These are phyloP conservation scores for Vandiemenella viatica DNA, from an alignment of 2,888 invertebrate genomes.

Conservation along the genomic window DNA sequence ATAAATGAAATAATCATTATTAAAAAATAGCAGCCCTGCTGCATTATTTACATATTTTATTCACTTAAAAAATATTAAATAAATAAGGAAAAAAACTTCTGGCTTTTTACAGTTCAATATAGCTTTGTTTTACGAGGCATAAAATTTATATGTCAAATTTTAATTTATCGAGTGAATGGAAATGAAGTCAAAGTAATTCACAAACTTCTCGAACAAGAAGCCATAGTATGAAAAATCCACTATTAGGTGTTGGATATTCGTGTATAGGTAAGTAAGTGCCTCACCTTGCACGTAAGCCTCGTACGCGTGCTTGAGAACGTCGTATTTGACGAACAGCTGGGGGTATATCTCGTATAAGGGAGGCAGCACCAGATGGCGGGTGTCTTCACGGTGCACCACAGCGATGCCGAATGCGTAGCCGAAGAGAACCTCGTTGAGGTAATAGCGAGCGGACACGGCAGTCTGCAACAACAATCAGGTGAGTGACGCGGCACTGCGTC, in stretches of 20 bases:
- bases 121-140: no score
- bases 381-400: slow-evolving; percentile 40
- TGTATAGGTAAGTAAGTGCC: background rate
- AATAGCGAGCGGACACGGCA: slow-evolving; percentile 48
- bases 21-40: no score
- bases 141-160: background rate
- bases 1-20: no score
- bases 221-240: no score
- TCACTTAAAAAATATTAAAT: no score
- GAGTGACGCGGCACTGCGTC: no score
- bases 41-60: no score
- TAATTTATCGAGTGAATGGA: background rate
- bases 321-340: slow-evolving; percentile 43
- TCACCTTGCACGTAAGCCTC: slow-evolving; percentile 10
- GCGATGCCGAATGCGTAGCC: slow-evolving; percentile 44
- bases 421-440: slow-evolving; percentile 48
- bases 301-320: slow-evolving; percentile 37
- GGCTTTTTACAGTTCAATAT: no score
- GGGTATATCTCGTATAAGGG: slow-evolving; percentile 54
- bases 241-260: no score
- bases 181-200: background rate
- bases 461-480: no score
- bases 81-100: no score
- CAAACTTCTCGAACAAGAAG: background rate
- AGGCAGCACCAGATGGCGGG: slow-evolving; percentile 41